Conservation (phyloP, 2,113 vertebrate genomes). For the Ptychochromis oligacanthus region DNA sequence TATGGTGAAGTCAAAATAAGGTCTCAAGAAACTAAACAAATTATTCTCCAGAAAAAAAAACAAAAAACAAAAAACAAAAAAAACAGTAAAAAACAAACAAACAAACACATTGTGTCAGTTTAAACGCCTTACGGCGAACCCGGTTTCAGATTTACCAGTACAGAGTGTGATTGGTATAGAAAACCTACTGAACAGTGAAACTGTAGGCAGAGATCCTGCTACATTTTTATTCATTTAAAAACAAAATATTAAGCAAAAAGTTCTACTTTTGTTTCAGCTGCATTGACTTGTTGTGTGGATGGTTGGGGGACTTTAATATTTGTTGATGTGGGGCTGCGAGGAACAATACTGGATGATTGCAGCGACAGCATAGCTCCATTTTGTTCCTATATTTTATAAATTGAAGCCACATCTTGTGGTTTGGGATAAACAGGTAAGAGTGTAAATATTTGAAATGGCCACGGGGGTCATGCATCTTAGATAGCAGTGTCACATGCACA, state of each 20-base stretch:
- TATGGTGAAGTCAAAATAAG: conserved; percentile 33
- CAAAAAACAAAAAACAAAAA: too few species aligned
- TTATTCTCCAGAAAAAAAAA: conserved; percentile 32
- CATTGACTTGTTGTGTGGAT: neutral
- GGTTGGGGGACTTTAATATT: neutral
- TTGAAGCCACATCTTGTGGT: conserved; percentile 25
- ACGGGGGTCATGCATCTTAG: conserved; percentile 50
- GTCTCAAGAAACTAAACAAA: conserved; percentile 53
- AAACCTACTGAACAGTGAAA: neutral
- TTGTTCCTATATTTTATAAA: conserved; percentile 54
- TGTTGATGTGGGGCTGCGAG: neutral
- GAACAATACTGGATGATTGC: neutral
- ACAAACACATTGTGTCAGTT: too few species aligned
- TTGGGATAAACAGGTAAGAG: conserved; percentile 61
- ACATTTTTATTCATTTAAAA: neutral
- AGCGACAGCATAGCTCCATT: neutral
- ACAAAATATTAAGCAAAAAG: neutral
- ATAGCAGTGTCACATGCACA: conserved; percentile 46
- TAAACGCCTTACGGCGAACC: conserved; percentile 64
- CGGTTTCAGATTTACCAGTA: conserved; percentile 48
- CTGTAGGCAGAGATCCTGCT: too few species aligned
- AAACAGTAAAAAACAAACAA: too few species aligned
- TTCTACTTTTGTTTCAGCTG: neutral
- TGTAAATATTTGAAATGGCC: conserved; percentile 60
- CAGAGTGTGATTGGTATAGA: conserved; percentile 31